Evolutionary conservation across 2,888 invertebrate genomes (phyloP), one percentile per base, ranked within the genome.

Genomic region (Polia nebulosa): DNA sequence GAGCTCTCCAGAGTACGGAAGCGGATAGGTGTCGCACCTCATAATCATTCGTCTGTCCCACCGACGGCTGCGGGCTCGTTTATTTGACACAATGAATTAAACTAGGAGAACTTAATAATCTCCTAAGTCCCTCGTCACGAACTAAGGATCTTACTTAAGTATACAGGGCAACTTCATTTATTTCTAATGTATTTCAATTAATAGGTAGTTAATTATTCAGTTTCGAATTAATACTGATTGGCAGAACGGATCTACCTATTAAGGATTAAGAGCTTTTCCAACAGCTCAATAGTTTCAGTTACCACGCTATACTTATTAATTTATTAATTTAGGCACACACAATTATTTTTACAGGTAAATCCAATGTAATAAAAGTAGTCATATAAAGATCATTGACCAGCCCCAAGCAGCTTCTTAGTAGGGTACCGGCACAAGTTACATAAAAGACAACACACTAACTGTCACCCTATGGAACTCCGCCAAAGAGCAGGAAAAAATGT

Each of bases 1-100:
- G 66, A 64, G 70, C 56, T 66, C 47, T 62, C 45, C 57, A 36
- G 57, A 64, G 61, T 7, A 47, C 53, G 52, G 57, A 58, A 53
- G 58, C 51, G 39, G 56, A 76, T 71, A 66, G 52, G 66, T 61
- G 65, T 80, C 80, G 79, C 44, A 69, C 49, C 52, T 63, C 36
- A 60, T 78, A 65, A 71, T 62, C 44, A 80, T 62, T 41, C 47
- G 51, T 58, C 62, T 47, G 45, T 22, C 39, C 39, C 58, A 25
- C 34, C 34, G 39, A 56, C 58, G 45, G 17, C 58, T 59, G 11
- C 11, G 44, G 56, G 34, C 27, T 13, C 44, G 34, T 51, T 58
- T 45, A 55, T 72, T 60, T 60, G 64, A 78, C 78, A 78, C 20
- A 44, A 76, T 76, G 22, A 57, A 69, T 75, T 51, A 22, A 66